Evolutionary conservation across 2,797 vertebrate species (phyloP).

Genomic region (Vireo griseus): DNA sequence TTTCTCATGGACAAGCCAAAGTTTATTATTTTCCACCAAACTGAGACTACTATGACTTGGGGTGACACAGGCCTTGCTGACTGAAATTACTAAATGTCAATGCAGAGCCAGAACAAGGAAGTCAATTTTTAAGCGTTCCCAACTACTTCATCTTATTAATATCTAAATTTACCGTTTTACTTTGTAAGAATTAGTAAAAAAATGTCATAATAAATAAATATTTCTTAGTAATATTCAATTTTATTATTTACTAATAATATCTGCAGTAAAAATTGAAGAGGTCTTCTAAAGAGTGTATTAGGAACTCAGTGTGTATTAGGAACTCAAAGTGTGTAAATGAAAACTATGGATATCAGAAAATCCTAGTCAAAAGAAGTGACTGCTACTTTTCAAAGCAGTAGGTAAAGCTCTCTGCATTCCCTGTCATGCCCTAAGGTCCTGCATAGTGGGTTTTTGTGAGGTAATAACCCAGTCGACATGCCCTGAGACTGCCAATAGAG

Average conservation of each 20-base stretch:
- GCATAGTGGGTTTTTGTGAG: neutral
- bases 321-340: neutral
- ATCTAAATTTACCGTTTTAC: neutral
- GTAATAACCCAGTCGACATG: fast-evolving
- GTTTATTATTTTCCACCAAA: neutral
- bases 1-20: neutral
- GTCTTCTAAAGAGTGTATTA: neutral
- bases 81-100: neutral
- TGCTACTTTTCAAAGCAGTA: neutral
- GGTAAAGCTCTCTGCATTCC: neutral
- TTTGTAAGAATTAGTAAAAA: neutral
- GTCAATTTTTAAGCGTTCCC: neutral
- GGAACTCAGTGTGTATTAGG: neutral
- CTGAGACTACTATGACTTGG: neutral
- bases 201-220: neutral
- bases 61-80: neutral
- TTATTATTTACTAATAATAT: neutral
- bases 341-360: neutral
- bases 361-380: neutral
- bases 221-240: neutral
- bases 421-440: neutral
- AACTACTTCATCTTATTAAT: neutral
- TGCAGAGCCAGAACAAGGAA: neutral
- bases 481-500: neutral
- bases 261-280: neutral